Evolutionary conservation across 2,888 invertebrate genomes (phyloP).

Genomic region (Drosophila melanocephala): DNA sequence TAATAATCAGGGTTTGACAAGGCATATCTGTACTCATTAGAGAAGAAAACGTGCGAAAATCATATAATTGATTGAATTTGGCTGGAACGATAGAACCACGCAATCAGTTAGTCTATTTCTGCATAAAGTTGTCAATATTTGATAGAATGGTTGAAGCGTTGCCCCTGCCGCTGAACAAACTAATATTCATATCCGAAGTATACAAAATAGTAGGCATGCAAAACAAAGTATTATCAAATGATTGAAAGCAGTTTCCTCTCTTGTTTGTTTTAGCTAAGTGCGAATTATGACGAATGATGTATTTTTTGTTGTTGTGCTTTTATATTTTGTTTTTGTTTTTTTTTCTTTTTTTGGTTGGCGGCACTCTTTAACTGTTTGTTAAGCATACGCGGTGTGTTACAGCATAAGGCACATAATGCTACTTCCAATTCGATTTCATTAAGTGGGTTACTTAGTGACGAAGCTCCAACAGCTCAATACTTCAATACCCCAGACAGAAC

Average conservation of each 20-base stretch:
- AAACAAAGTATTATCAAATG: constrained; percentile 76
- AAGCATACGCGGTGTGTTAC: constrained; percentile 61
- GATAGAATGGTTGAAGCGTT: constrained; percentile 32
- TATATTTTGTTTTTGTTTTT: not conserved
- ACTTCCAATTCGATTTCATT: constrained; percentile 53
- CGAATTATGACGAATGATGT: constrained; percentile 69
- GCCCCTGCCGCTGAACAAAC: constrained; percentile 7
- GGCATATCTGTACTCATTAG: constrained; percentile 16
- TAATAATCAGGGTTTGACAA: not conserved
- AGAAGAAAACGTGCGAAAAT: constrained; percentile 62
- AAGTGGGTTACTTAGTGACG: constrained; percentile 40
- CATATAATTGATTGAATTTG: constrained; percentile 47
- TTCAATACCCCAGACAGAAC: constrained; percentile 50
- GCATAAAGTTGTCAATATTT: constrained; percentile 58
- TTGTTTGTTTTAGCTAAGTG: constrained; percentile 54
- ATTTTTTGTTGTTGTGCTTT: constrained; percentile 14
- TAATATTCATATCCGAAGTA: constrained; percentile 31
- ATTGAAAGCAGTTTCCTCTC: constrained; percentile 54
- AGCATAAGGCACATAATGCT: constrained; percentile 31
- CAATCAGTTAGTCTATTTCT: constrained; percentile 63
- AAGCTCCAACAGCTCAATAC: constrained; percentile 62
- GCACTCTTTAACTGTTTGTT: constrained; percentile 47
- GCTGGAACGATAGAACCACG: constrained; percentile 32
- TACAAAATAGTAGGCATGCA: constrained; percentile 45
- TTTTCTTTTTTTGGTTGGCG: not conserved